Base-by-base conservation (phyloP, 2,888 invertebrate genomes). In the Hoplodrina blanda region DNA sequence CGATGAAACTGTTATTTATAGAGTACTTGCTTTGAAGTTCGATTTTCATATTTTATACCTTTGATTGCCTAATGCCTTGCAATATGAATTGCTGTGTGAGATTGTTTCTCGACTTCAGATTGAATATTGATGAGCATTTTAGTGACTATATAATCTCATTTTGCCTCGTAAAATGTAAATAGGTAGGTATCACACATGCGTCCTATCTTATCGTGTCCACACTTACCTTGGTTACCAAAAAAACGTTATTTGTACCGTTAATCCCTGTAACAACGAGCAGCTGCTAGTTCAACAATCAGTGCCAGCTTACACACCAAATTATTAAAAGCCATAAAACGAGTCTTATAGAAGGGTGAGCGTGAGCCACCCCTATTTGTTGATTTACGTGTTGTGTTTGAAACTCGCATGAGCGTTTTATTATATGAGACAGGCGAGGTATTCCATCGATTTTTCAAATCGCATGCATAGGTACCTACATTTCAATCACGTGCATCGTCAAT, bases 241-340 rank as follows among this genome's bases (percentile, higher is more conserved):
- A 91, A 91, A 85, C 85, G 85, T 90, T 87, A 91, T 89, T 90
- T 91, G 89, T 90, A 87, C 90, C 85, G 87, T 90, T 93, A 93
- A 94, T 93, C 94, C 90, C 85, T 83, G 87, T 89, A 85, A 90
- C 89, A 87, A 85, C 84, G 87, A 91, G 92, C 95, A 96, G 95
- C 95, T 95, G 95, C 93, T 86, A 84, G 82, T 85, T 83, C 84
- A 90, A 93, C 95, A 95, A 95, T 96, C 95, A 94, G 90, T 93
- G 94, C 87, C 92, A 93, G 94, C 94, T 95, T 94, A 93, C 91
- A 87, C 84, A 93, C 91, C 91, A 94, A 94, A 95, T 95, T 95
- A 94, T 95, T 94, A 95, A 96, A 95, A 94, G 94, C 94, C 93
- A 93, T 96, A 95, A 96, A 95, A 95, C 95, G 94, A 94, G 94